Evolutionary conservation across 2,113 vertebrate genomes (phyloP).

Genomic region (Ranitomeya variabilis): DNA sequence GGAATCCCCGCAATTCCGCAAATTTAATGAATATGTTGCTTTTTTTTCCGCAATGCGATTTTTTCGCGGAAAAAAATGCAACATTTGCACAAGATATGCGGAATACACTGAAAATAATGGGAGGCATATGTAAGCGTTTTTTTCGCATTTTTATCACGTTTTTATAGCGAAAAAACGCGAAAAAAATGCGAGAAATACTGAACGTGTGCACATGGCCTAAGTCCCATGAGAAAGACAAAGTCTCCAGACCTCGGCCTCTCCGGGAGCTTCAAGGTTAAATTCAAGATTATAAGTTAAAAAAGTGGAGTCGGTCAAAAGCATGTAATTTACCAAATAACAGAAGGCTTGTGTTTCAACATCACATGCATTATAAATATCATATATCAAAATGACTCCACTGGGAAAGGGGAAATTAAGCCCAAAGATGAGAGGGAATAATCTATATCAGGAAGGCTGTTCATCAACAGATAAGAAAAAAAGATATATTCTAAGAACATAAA

Average conservation of each 20-base stretch:
- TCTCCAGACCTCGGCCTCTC: not conserved
- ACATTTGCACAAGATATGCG: too few species aligned
- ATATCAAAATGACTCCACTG: slow-evolving; percentile 39
- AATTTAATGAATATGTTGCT: too few species aligned
- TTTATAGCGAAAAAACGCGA: too few species aligned
- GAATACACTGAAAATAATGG: too few species aligned
- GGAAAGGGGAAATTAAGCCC: slow-evolving; percentile 4
- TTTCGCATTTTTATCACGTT: too few species aligned
- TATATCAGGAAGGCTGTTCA: not conserved
- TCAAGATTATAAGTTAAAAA: slow-evolving; percentile 44
- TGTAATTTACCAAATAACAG: slow-evolving; percentile 48
- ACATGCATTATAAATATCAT: slow-evolving; percentile 37
- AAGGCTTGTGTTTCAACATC: slow-evolving; percentile 47
- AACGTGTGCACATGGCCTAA: too few species aligned
- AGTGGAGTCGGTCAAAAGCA: slow-evolving; percentile 26
- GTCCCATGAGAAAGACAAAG: too few species aligned
- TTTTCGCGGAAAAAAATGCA: too few species aligned
- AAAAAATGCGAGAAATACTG: too few species aligned
- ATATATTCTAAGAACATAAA: not conserved
- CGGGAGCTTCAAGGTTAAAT: not conserved
- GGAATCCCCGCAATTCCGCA: too few species aligned
- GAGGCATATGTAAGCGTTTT: too few species aligned
- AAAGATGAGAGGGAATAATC: not conserved
- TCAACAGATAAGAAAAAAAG: not conserved
- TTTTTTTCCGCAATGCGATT: too few species aligned